phyloP scores from a whole-genome alignment of 2,888 invertebrate genomes.

The Agapetus fuscipes region DNA sequence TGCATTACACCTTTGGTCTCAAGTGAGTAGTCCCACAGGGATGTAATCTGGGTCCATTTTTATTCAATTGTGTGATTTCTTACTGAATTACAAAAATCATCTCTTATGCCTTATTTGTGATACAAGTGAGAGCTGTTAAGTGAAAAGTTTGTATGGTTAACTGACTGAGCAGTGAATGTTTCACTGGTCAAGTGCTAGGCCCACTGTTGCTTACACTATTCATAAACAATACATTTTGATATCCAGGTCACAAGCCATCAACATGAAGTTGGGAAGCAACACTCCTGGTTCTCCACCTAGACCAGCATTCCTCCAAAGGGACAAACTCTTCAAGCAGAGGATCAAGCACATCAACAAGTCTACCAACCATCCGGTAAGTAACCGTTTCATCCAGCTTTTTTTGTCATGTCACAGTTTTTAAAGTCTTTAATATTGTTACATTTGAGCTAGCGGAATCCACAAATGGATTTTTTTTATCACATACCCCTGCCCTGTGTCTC shows the following conservation, averaged over 20 bases:
- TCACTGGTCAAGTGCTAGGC: too few species aligned
- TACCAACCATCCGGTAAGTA: constrained; percentile 36
- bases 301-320: constrained; percentile 36
- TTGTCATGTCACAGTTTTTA: neutral
- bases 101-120: too few species aligned
- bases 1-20: constrained; percentile 24
- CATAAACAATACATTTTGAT: too few species aligned
- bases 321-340: constrained; percentile 41
- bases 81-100: too few species aligned
- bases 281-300: constrained; percentile 25
- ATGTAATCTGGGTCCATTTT: too few species aligned
- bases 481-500: too few species aligned
- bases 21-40: constrained; percentile 27
- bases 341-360: constrained; percentile 39
- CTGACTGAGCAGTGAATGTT: too few species aligned
- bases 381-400: too few species aligned
- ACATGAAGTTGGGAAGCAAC: constrained; percentile 32
- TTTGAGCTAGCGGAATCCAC: neutral
- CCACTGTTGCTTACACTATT: too few species aligned
- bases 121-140: too few species aligned
- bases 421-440: neutral
- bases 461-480: neutral
- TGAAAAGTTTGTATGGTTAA: too few species aligned
- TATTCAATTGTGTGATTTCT: too few species aligned
- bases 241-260: constrained; percentile 35